Percentiles rank a stretch among this genome's conserved stretches.
These are phyloP conservation scores for Gastrophryne carolinensis DNA, from an alignment of 2,797 vertebrate genomes.

Conservation along the genomic window DNA sequence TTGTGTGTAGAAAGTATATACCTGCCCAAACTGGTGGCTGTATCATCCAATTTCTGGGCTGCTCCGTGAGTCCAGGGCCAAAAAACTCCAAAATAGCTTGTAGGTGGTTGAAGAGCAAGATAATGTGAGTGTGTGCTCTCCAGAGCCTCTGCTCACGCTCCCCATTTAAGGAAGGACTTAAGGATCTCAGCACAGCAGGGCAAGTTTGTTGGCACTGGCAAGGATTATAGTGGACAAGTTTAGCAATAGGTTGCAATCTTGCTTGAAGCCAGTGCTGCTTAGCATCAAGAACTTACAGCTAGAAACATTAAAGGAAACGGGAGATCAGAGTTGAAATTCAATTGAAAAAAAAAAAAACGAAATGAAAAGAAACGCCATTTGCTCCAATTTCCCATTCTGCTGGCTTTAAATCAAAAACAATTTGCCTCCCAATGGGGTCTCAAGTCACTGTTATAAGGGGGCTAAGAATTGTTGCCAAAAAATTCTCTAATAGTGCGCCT, in stretches of 20 bases:
- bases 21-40: constrained; percentile 50
- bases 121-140: constrained; percentile 13
- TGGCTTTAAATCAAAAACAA: constrained; percentile 9
- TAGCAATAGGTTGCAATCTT: constrained; percentile 52
- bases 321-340: constrained; percentile 51
- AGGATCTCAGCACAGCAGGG: constrained; percentile 43
- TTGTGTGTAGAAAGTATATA: constrained; percentile 48
- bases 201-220: constrained; percentile 51
- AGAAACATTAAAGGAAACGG: constrained; percentile 53
- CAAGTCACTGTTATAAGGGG: background rate
- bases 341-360: constrained; percentile 40
- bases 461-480: constrained; percentile 10
- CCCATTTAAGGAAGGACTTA: constrained; percentile 32
- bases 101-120: constrained; percentile 26
- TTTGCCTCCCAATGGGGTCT: constrained; percentile 11
- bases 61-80: constrained; percentile 51
- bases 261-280: constrained; percentile 53
- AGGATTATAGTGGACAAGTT: constrained; percentile 52
- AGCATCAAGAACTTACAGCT: constrained; percentile 53
- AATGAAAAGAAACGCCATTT: constrained; percentile 21
- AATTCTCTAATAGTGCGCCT: background rate
- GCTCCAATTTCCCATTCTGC: constrained; percentile 44
- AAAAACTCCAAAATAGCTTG: constrained; percentile 45
- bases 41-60: constrained; percentile 35
- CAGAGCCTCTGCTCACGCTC: background rate